A percentile compares a stretch with the other conserved stretches of the same genome.
Evolutionary conservation across 1,140 invertebrate genomes (phyloP).

Genomic region (Papilio dardanus): DNA sequence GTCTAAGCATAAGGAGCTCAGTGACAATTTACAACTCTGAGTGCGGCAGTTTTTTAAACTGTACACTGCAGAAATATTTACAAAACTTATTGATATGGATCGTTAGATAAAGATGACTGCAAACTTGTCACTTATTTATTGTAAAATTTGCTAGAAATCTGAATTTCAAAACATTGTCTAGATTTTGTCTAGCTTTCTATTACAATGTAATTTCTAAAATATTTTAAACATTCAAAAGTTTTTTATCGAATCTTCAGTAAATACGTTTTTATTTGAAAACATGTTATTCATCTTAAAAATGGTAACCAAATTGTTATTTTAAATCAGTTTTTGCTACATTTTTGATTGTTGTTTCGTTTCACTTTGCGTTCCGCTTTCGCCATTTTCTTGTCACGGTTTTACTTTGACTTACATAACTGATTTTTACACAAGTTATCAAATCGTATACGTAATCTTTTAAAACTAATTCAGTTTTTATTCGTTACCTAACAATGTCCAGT

Average conservation of each 20-base stretch:
- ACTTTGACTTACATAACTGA: not conserved
- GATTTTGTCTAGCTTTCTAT: not conserved
- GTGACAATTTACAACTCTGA: too few species aligned
- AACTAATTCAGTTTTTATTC: not conserved
- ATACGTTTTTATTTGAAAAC: not conserved
- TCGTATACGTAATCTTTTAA: not conserved
- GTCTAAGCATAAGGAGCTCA: too few species aligned
- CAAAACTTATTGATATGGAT: too few species aligned
- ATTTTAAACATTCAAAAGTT: not conserved
- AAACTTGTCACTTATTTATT: not conserved
- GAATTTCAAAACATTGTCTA: constrained; percentile 2
- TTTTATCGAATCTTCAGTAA: not conserved
- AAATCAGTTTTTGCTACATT: not conserved
- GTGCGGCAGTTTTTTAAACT: too few species aligned
- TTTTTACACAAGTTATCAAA: not conserved
- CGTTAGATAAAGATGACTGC: too few species aligned
- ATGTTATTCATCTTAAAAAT: not conserved
- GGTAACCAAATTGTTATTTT: not conserved
- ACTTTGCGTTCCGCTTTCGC: not conserved
- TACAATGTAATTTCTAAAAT: not conserved
- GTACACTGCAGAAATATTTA: too few species aligned
- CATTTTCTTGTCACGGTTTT: not conserved
- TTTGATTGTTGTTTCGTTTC: not conserved
- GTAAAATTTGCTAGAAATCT: not conserved
- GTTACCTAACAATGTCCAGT: constrained; percentile 1